Evolutionary conservation across 1,140 invertebrate genomes (phyloP), one percentile per base, ranked within the genome.

Genomic region (Drosophila kikkawai): DNA sequence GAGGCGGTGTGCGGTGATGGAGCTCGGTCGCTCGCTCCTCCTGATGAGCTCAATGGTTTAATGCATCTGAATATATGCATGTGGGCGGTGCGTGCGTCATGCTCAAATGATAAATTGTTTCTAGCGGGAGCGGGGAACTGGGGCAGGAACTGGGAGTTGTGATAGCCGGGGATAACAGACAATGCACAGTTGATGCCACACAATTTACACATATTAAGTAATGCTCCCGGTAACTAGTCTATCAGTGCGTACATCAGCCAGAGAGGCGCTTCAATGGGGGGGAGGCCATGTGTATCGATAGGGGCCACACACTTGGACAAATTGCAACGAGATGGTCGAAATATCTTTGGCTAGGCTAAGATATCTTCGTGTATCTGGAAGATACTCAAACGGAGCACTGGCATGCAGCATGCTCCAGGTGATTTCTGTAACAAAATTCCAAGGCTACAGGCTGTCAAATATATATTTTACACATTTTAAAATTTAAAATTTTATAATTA

Each of bases 201-300:
- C 85, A 88, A 85, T 88, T 88, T 90, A 81, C 84, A 85, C 84
- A 88, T 88, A 88, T 88, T 88, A 88, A 88, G 85, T 90, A 90
- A 88, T 88, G 79, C 81, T 79, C 65, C 81, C 75, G 85, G 81
- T 81, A 83, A 88, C 83, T 82, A 71, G 56, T 67, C 58, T 82
- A 82, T 82, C 65, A 82, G 64, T 75, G 69, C 57, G 66, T 67
- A 63, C 57, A 66, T 68, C 80, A 70, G 55, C 44, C 63, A 13
- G 32, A 60, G 69, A 60, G 70, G 37, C 69, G 53, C n/a, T 37
- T 53, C 8, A 37, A 50, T 48, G 57, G 44, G 39, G 66, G 22
- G 22, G 66, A 2, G 22, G 29, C 37, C 59, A 12, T 51, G 37
- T 41, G 32, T 42, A 39, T 39, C 45, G 41, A 66, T 41, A 22